These are phyloP conservation scores for Erythrolamprus reginae DNA, from an alignment of 2,113 vertebrate genomes.

Conservation along the genomic window DNA sequence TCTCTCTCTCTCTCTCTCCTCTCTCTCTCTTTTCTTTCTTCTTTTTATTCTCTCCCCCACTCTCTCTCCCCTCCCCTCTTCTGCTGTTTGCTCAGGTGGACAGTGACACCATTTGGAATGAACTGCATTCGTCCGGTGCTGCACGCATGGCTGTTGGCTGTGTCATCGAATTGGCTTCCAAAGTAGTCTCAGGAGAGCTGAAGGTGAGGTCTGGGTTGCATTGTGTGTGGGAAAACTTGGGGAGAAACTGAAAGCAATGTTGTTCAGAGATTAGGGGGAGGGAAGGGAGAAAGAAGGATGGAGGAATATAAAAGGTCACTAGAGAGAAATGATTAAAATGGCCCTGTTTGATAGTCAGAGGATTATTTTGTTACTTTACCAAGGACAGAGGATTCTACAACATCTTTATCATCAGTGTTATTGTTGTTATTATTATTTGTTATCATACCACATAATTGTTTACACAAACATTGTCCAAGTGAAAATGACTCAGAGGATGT, in stretches of 20 bases:
- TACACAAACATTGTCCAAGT: background rate
- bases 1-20: background rate
- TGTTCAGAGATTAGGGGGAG: slow-evolving; percentile 37
- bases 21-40: too few relatives aligned
- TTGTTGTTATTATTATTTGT: background rate
- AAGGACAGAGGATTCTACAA: background rate
- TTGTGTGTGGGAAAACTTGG: slow-evolving; percentile 76
- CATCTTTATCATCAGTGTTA: background rate
- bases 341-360: slow-evolving; percentile 3
- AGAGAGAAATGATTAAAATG: slow-evolving; percentile 48
- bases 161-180: slow-evolving; percentile 84
- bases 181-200: slow-evolving; percentile 81
- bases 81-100: slow-evolving; percentile 98
- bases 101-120: slow-evolving; percentile 93
- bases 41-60: too few relatives aligned
- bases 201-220: slow-evolving; percentile 80
- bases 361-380: background rate
- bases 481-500: background rate
- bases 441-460: slow-evolving; percentile 4
- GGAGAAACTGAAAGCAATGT: slow-evolving; percentile 62
- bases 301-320: slow-evolving; percentile 17
- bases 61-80: slow-evolving; percentile 24
- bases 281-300: background rate
- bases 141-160: slow-evolving; percentile 84
- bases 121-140: slow-evolving; percentile 78